These are phyloP conservation scores for Elysia crispata DNA, from an alignment of 2,888 invertebrate species.

Conservation along the genomic window DNA sequence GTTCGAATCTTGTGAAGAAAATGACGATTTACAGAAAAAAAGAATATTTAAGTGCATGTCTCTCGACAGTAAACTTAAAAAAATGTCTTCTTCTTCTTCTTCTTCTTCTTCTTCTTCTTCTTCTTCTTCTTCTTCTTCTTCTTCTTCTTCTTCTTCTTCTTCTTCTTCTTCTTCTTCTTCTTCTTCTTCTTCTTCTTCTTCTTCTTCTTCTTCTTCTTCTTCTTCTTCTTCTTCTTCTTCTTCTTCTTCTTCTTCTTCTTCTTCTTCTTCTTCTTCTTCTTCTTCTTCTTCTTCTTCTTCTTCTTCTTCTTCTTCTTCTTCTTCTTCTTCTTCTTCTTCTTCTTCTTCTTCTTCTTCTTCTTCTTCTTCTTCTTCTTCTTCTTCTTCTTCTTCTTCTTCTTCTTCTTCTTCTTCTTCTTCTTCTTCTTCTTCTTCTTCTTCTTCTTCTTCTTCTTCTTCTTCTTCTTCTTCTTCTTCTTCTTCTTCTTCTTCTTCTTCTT, in stretches of 20 bases:
- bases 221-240: not conserved
- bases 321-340: constrained; percentile 1
- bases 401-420: constrained; percentile 4
- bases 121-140: no score
- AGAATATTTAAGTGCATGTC: no score
- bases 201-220: not conserved
- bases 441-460: constrained; percentile 4
- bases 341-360: constrained; percentile 9
- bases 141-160: no score
- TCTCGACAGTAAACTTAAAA: no score
- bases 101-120: no score
- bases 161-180: no score
- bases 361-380: constrained; percentile 4
- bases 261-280: constrained; percentile 1
- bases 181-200: not conserved
- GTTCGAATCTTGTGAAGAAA: no score
- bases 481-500: constrained; percentile 1
- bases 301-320: constrained; percentile 9
- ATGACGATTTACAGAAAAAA: no score
- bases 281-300: constrained; percentile 9
- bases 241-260: constrained; percentile 9
- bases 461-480: constrained; percentile 9
- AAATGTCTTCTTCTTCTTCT: no score
- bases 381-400: constrained; percentile 9
- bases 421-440: constrained; percentile 9